A percentile compares a stretch with the other conserved stretches of the same genome.
Evolutionary conservation across 2,888 invertebrate genomes (phyloP).

Genomic region (Dolomedes plantarius): DNA sequence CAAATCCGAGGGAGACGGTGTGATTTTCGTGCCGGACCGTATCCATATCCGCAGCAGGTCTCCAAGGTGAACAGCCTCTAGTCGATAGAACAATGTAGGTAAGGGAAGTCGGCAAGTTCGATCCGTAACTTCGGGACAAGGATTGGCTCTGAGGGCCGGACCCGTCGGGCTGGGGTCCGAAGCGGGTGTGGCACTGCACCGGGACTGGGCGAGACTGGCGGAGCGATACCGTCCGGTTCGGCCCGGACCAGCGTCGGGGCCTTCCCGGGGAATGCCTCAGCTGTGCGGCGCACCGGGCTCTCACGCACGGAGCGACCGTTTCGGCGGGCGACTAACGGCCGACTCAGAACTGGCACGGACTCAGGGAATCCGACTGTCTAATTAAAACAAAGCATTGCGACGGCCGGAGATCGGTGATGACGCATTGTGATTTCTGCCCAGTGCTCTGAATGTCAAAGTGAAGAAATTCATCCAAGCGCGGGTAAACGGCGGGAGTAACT

Average conservation of each 20-base stretch:
- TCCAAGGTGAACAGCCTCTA: constrained; percentile 85
- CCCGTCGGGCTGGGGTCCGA: constrained; percentile 81
- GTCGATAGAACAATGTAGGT: constrained; percentile 83
- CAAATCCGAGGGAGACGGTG: constrained; percentile 30
- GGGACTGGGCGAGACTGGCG: too few relatives aligned
- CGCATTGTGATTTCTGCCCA: constrained; percentile 79
- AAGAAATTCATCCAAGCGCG: constrained; percentile 78
- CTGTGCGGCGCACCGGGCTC: too few relatives aligned
- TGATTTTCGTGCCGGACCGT: constrained; percentile 72
- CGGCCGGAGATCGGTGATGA: constrained; percentile 75
- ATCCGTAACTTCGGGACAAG: constrained; percentile 81
- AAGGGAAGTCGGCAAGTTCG: constrained; percentile 84
- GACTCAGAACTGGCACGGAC: constrained; percentile 22
- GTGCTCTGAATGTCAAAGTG: constrained; percentile 79
- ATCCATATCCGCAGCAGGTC: constrained; percentile 85
- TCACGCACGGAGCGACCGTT: background rate
- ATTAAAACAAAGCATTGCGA: constrained; percentile 78
- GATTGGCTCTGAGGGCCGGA: constrained; percentile 85
- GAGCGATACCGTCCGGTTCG: too few relatives aligned
- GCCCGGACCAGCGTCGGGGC: too few relatives aligned
- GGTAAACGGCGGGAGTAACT: constrained; percentile 76
- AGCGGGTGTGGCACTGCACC: constrained; percentile 76
- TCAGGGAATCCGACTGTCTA: constrained; percentile 78
- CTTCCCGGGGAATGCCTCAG: too few relatives aligned
- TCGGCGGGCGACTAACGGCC: constrained; percentile 68